A percentile compares a stretch with the other conserved stretches of the same genome.
These are phyloP conservation scores for Hymenochirus boettgeri DNA, from an alignment of 2,113 vertebrate genomes.

Conservation along the genomic window DNA sequence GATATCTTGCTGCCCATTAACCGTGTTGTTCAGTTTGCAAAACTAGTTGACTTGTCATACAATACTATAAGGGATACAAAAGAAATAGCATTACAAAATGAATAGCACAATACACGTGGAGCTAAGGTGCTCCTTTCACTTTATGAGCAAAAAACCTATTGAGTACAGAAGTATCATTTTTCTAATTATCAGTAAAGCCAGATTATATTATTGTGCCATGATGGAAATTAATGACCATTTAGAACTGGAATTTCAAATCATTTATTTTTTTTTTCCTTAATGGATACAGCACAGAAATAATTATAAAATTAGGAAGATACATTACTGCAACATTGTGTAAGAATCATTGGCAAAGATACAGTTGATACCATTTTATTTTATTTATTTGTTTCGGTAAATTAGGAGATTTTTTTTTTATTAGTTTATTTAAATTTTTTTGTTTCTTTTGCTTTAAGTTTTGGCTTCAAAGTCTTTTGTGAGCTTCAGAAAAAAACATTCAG, in stretches of 20 bases:
- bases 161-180: too few relatives aligned
- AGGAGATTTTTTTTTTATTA: slow-evolving; percentile 19
- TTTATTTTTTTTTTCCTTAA: slow-evolving; percentile 36
- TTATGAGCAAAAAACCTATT: too few relatives aligned
- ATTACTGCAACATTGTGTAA: slow-evolving; percentile 40
- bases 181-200: too few relatives aligned
- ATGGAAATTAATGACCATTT: slow-evolving; percentile 12
- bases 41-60: too few relatives aligned
- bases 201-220: not conserved
- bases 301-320: slow-evolving; percentile 43
- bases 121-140: too few relatives aligned
- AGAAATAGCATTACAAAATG: too few relatives aligned
- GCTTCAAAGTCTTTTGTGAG: slow-evolving; percentile 27
- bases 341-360: slow-evolving; percentile 37
- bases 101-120: too few relatives aligned
- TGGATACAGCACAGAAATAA: slow-evolving; percentile 42
- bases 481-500: slow-evolving; percentile 28
- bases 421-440: not conserved
- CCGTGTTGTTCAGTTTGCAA: too few relatives aligned
- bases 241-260: slow-evolving; percentile 19
- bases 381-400: slow-evolving; percentile 10
- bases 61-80: too few relatives aligned
- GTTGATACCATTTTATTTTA: slow-evolving; percentile 9
- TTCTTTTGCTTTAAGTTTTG: slow-evolving; percentile 26
- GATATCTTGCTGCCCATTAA: too few relatives aligned